Evolutionary conservation across 2,113 vertebrate species (phyloP).

Genomic region (Corythaeola cristata): DNA sequence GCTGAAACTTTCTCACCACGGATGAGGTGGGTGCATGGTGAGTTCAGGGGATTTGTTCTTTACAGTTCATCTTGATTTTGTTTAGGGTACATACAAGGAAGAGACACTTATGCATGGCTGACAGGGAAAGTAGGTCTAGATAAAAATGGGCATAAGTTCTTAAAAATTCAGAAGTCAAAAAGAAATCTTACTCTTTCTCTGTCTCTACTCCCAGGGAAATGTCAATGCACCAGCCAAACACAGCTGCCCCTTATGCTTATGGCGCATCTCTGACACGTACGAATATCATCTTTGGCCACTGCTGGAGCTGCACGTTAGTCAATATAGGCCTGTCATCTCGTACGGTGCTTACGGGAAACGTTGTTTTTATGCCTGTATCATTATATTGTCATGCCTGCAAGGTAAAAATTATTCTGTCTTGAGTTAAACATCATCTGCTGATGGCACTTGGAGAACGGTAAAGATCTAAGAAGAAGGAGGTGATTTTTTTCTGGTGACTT

Average conservation of each 20-base stretch:
- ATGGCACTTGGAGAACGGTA: neutral
- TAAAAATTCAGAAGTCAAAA: neutral
- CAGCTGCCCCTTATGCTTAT: neutral
- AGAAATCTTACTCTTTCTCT: neutral
- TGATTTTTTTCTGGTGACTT: neutral
- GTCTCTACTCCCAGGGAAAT: neutral
- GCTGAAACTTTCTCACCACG: neutral
- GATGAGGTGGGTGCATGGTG: neutral
- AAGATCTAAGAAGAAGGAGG: neutral
- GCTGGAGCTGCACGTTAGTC: neutral
- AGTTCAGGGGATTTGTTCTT: neutral
- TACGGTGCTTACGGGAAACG: neutral
- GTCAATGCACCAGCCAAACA: no score
- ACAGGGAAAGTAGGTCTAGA: neutral
- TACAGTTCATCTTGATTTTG: neutral
- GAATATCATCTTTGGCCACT: neutral
- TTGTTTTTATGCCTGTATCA: neutral
- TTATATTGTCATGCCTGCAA: neutral
- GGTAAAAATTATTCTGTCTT: neutral
- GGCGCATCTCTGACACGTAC: accelerated
- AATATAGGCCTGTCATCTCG: neutral
- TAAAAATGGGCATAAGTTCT: neutral
- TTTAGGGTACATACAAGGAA: neutral
- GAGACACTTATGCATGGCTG: no score
- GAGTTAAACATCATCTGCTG: neutral